Percentiles rank a stretch among this genome's conserved stretches.
Conservation (phyloP, 1,140 invertebrate genomes). For the Penaeus japonicus region DNA sequence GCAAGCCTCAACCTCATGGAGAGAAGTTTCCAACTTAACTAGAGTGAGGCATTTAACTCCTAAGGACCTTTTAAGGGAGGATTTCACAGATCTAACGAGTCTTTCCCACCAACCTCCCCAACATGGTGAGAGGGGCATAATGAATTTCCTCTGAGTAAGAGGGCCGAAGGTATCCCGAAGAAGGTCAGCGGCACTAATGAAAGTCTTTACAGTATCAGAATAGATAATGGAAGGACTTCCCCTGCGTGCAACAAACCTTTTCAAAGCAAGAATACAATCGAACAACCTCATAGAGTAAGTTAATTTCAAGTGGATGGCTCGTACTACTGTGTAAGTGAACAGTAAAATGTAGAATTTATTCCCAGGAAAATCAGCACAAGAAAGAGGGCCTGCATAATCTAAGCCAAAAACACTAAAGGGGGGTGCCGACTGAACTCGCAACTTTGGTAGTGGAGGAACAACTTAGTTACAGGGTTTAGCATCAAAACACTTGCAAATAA, state of each 20-base stretch:
- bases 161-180: conserved; percentile 3
- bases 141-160: conserved; percentile 48
- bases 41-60: background rate
- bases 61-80: conserved; percentile 27
- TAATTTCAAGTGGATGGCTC: conserved; percentile 30
- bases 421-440: conserved; percentile 2
- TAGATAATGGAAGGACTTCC: conserved; percentile 30
- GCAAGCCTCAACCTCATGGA: background rate
- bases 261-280: conserved; percentile 17
- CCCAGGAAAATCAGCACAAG: background rate
- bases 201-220: conserved; percentile 42
- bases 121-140: conserved; percentile 40
- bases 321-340: conserved; percentile 24
- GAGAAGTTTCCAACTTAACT: conserved; percentile 8
- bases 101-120: conserved; percentile 55
- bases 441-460: background rate
- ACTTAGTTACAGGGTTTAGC: background rate
- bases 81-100: conserved; percentile 40
- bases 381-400: background rate
- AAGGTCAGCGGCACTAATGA: background rate
- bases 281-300: background rate
- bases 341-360: conserved; percentile 27
- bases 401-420: conserved; percentile 34
- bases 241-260: conserved; percentile 20
- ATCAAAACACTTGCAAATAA: background rate